Base-by-base conservation (phyloP, 2,113 vertebrate species). In the Sardina pilchardus region DNA sequence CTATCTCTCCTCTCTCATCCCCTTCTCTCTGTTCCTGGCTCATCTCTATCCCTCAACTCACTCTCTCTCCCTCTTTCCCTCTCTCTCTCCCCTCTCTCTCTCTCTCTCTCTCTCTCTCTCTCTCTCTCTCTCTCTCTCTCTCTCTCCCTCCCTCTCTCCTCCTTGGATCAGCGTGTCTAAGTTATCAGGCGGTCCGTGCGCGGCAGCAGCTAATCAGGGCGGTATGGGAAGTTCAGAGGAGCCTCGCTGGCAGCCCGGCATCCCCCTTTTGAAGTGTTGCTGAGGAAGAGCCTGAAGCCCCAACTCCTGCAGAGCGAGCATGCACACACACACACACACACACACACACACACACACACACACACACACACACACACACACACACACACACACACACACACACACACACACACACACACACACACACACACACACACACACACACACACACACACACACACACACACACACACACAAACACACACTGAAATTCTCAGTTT, bases 281-380 rank as follows among this genome's bases (percentile, higher is more conserved):
- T 67, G 63, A 83, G 48, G 82, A 83, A 83, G 82, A 67, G 82
- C 82, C 53, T 83, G 82, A 83, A 83, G 82, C 63, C 82, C 82
- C 3, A 48, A 34, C 81, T 82, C 48, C 47, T 83, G 82, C 36
- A 39, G 82, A 53, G 82, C 30, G 5, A 14, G 14, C 71, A 36
- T 26, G 12, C 63, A 39, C 26, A 78, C 71, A 39, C 71, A 78
- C 71, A 78, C 30, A 78, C 71, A 39, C 30, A 78, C 30, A 78
- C 10, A 39, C 71, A 78, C 21, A 39, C 26, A 36, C 71, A 36
- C 71, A 78, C 14, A 78, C 26, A 34, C 26, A 78, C 10, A 78
- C 71, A 78, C 71, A 78, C 59, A 63, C 59, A 63, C 50, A 56
- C 50, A 56, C 45, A 53, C 48, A 14, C 48, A 53, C 48, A 53